A percentile compares a stretch with the other conserved stretches of the same genome.
phyloP scores from a whole-genome alignment of 2,888 invertebrate species.

The Hirtodrosophila histrioides region DNA sequence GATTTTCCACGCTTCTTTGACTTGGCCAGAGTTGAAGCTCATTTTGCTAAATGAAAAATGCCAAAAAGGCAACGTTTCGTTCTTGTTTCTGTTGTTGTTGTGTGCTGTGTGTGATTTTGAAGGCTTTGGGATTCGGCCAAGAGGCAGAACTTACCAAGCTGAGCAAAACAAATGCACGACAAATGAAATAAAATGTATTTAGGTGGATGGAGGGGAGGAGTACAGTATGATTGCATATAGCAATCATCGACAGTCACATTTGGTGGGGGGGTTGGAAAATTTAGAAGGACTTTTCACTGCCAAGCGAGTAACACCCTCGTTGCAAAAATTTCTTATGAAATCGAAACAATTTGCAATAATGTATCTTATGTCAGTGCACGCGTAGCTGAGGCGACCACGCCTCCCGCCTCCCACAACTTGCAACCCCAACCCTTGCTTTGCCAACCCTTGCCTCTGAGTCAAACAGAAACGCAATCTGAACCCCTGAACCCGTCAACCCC shows the following conservation, averaged over 20 bases:
- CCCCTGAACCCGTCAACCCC: conserved; percentile 32
- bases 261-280: background rate
- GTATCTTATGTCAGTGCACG: conserved; percentile 77
- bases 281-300: conserved; percentile 42
- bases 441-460: conserved; percentile 11
- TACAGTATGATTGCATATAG: conserved; percentile 59
- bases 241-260: conserved; percentile 50
- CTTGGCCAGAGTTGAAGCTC: conserved; percentile 49
- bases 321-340: conserved; percentile 73
- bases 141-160: conserved; percentile 44
- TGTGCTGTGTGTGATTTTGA: conserved; percentile 16
- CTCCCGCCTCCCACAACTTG: background rate
- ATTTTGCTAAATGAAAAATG: conserved; percentile 70
- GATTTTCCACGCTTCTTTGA: conserved; percentile 50
- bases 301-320: conserved; percentile 28
- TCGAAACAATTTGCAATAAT: conserved; percentile 81
- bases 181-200: conserved; percentile 67
- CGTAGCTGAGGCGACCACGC: conserved; percentile 42
- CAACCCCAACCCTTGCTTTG: background rate
- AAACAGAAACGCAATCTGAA: conserved; percentile 15
- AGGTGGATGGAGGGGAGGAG: background rate
- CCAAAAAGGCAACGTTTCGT: conserved; percentile 42
- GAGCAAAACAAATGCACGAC: conserved; percentile 68
- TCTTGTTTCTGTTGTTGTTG: background rate
- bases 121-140: conserved; percentile 48